Conservation (phyloP, 2,797 vertebrate species). For the Galaxias olidus region DNA sequence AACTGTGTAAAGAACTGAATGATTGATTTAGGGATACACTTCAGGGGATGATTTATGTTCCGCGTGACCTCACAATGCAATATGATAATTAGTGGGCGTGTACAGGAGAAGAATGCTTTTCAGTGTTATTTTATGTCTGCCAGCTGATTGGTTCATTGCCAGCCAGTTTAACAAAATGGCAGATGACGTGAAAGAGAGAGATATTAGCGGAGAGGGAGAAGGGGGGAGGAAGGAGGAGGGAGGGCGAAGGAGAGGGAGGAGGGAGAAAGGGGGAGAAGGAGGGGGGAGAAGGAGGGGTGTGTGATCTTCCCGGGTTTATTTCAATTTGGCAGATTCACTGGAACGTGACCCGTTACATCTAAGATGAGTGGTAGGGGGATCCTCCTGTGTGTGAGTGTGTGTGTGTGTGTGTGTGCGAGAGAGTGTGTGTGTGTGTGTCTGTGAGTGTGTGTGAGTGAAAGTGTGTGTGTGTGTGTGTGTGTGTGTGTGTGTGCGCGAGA, state of each 20-base stretch:
- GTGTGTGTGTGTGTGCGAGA: not conserved
- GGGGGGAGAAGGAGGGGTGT: slow-evolving; percentile 40
- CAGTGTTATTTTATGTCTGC: slow-evolving; percentile 36
- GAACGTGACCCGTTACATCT: slow-evolving; percentile 69
- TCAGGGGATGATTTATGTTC: too few species aligned
- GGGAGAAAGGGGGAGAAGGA: slow-evolving; percentile 40
- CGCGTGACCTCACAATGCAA: too few species aligned
- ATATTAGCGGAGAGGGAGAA: slow-evolving; percentile 67
- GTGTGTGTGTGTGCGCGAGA: slow-evolving; percentile 10
- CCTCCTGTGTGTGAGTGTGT: slow-evolving; percentile 13
- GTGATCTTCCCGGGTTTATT: slow-evolving; percentile 74
- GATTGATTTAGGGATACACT: too few species aligned
- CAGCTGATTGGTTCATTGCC: slow-evolving; percentile 62
- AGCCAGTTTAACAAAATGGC: slow-evolving; percentile 57
- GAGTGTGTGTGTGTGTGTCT: slow-evolving; percentile 21
- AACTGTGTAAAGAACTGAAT: too few species aligned
- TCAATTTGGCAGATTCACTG: slow-evolving; percentile 75
- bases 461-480: slow-evolving; percentile 3
- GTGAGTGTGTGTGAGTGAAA: slow-evolving; percentile 8
- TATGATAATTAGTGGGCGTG: too few species aligned
- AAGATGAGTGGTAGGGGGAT: too few species aligned
- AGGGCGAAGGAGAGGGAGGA: not conserved
- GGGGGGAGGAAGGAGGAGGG: not conserved
- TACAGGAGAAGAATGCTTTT: too few species aligned
- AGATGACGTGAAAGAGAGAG: slow-evolving; percentile 72